Conservation (phyloP, 2,797 vertebrate species). For the Macrochelys suwanniensis region DNA sequence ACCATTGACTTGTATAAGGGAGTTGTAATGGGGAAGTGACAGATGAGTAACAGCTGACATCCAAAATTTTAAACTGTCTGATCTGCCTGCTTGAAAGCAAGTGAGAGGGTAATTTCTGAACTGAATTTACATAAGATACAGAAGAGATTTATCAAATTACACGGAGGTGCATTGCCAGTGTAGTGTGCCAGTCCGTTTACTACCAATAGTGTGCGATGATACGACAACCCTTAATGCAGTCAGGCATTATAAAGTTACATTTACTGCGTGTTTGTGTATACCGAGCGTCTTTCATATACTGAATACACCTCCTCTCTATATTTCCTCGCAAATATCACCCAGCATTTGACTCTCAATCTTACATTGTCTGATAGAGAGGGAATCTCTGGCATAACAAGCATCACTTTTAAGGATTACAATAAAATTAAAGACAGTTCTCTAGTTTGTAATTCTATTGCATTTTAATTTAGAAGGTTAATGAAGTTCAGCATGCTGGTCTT, state of each 20-base stretch:
- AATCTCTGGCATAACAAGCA: not conserved
- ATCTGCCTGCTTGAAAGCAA: too few species aligned
- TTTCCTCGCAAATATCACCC: not conserved
- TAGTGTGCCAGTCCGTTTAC: not conserved
- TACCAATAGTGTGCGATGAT: not conserved
- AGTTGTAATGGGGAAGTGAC: too few species aligned
- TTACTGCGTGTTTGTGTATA: not conserved
- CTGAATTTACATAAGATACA: too few species aligned
- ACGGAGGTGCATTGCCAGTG: not conserved
- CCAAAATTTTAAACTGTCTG: too few species aligned
- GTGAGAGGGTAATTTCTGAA: too few species aligned
- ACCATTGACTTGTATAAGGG: too few species aligned
- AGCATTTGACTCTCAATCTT: not conserved
- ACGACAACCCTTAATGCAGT: not conserved
- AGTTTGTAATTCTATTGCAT: not conserved
- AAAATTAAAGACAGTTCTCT: not conserved
- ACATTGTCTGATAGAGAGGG: not conserved
- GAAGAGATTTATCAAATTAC: not conserved
- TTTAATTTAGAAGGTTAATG: conserved; percentile 79
- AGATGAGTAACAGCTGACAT: too few species aligned
- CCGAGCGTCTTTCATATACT: not conserved
- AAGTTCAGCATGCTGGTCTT: conserved; percentile 59
- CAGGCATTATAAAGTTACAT: not conserved
- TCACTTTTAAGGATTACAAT: not conserved
- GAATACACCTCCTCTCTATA: not conserved